Evolutionary conservation across 2,113 vertebrate genomes (phyloP).

Genomic region (Ornithorhynchus anatinus): DNA sequence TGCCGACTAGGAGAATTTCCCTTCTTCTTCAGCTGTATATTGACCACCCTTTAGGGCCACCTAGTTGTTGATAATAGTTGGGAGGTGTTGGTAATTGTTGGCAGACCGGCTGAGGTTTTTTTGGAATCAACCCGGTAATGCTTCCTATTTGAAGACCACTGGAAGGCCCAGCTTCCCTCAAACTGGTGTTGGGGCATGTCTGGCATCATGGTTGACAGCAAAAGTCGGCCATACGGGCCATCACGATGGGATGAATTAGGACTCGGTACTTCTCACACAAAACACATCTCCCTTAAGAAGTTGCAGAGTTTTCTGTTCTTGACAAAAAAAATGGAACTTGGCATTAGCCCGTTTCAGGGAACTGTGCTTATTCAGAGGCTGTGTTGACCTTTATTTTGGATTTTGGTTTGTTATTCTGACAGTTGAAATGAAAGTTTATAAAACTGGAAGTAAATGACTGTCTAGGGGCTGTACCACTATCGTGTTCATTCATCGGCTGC

Average conservation of each 20-base stretch:
- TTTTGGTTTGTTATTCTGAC: no score
- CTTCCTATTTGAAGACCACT: accelerated
- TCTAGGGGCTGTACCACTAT: no score
- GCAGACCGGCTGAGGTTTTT: no score
- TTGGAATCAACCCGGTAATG: neutral
- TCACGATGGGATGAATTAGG: neutral
- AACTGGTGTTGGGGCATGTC: neutral
- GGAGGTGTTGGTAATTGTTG: no score
- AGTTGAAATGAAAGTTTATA: no score
- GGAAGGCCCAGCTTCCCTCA: neutral
- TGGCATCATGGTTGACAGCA: neutral
- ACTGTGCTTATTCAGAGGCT: neutral
- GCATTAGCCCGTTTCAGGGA: neutral
- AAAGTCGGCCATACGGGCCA: accelerated
- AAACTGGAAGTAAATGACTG: no score
- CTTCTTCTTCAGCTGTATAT: no score
- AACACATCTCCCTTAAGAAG: neutral
- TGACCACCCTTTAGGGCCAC: no score
- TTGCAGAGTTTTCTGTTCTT: neutral
- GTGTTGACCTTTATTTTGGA: accelerated
- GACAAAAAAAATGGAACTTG: neutral
- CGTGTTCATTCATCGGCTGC: no score
- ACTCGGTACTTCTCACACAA: accelerated
- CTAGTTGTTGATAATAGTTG: no score
- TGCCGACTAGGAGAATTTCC: no score